These are phyloP conservation scores for Pteruthius melanotis DNA, from an alignment of 2,113 vertebrate species.

Conservation along the genomic window DNA sequence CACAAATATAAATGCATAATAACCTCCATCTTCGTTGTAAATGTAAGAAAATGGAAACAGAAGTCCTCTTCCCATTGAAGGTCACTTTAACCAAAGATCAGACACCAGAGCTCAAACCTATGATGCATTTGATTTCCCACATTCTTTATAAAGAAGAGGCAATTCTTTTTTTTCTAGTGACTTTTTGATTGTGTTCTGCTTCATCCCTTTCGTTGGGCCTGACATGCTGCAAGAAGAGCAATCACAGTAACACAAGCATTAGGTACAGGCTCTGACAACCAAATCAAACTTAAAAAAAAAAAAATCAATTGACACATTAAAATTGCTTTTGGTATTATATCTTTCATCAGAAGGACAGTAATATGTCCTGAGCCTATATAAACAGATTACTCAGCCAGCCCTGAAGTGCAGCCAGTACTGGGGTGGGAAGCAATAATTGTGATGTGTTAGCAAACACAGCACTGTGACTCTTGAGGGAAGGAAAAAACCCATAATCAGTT, in stretches of 20 bases:
- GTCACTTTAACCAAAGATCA: background rate
- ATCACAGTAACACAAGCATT: background rate
- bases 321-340: conserved; percentile 36
- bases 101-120: background rate
- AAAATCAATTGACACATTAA: conserved; percentile 30
- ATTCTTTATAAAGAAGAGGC: background rate
- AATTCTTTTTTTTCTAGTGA: background rate
- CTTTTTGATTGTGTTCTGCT: conserved; percentile 5
- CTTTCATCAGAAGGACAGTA: conserved; percentile 13
- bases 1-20: background rate
- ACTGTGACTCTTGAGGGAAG: background rate
- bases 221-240: background rate
- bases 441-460: background rate
- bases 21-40: background rate
- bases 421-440: background rate
- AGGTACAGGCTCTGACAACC: conserved; percentile 15
- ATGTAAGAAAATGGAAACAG: background rate
- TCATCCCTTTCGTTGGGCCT: background rate
- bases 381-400: conserved; percentile 24
- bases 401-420: conserved; percentile 1
- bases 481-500: background rate
- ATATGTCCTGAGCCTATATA: background rate
- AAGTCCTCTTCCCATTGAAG: background rate
- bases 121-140: background rate
- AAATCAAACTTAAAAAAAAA: conserved; percentile 2